phyloP scores from a whole-genome alignment of 2,797 vertebrate species.

The Gobionotothen gibberifrons region DNA sequence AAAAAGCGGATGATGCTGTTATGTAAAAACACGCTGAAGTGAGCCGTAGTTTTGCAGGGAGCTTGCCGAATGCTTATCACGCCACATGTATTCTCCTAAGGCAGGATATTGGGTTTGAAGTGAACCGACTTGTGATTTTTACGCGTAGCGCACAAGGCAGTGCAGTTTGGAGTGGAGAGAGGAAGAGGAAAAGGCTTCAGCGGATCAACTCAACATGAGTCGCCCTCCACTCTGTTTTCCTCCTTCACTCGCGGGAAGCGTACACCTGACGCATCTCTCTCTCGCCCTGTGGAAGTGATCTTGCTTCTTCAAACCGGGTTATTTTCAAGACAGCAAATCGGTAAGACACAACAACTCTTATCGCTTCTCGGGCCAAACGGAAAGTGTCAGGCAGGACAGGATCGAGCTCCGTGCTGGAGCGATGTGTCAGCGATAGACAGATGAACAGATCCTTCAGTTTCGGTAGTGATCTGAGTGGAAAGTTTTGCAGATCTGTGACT shows the following conservation, averaged over 20 bases:
- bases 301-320: background rate
- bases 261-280: conserved; percentile 79
- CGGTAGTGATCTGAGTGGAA: background rate
- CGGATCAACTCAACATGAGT: conserved; percentile 72
- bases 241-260: conserved; percentile 65
- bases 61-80: conserved; percentile 16
- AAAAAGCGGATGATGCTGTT: conserved; percentile 87
- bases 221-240: conserved; percentile 64
- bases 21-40: conserved; percentile 85
- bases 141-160: conserved; percentile 43
- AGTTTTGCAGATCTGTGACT: conserved; percentile 23
- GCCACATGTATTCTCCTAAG: background rate
- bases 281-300: conserved; percentile 48
- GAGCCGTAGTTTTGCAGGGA: conserved; percentile 67
- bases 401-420: conserved; percentile 26
- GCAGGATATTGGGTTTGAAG: background rate
- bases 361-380: conserved; percentile 56
- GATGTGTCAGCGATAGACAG: conserved; percentile 3
- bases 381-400: conserved; percentile 66
- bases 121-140: conserved; percentile 2
- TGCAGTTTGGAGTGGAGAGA: conserved; percentile 54
- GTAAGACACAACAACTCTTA: conserved; percentile 53
- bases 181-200: conserved; percentile 22
- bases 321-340: conserved; percentile 23
- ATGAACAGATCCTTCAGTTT: background rate